These are phyloP conservation scores for Tigriopus japonicus DNA, from an alignment of 1,140 invertebrate genomes.

Conservation along the genomic window DNA sequence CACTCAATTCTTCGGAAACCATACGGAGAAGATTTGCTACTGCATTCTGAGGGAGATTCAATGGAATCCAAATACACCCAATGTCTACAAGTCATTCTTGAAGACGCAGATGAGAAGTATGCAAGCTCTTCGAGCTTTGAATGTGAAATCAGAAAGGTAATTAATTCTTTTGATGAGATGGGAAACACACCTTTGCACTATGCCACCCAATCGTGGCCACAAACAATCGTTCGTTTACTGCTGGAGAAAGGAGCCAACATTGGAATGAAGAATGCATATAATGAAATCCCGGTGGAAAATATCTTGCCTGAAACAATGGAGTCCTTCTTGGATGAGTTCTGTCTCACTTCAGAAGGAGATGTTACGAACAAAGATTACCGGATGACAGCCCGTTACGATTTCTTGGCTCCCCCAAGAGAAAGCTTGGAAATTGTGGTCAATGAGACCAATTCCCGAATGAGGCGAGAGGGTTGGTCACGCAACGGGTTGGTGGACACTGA, in stretches of 20 bases:
- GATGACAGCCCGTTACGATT: conserved; percentile 5
- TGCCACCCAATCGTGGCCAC: conserved; percentile 31
- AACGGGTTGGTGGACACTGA: not conserved
- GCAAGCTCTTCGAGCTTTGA: not conserved
- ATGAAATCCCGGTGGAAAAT: conserved; percentile 42
- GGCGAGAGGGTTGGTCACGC: no score
- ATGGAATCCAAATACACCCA: not conserved
- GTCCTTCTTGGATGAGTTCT: conserved; percentile 44
- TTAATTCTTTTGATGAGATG: conserved; percentile 45
- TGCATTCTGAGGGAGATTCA: not conserved
- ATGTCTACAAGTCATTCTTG: no score
- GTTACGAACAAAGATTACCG: conserved; percentile 3
- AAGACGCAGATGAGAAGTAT: not conserved
- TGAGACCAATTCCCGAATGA: no score
- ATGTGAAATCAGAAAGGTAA: conserved; percentile 28
- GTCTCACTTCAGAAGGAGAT: not conserved
- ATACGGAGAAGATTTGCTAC: not conserved
- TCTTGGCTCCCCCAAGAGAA: not conserved
- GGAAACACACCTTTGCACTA: conserved; percentile 61
- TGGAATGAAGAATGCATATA: conserved; percentile 40
- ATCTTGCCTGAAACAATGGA: conserved; percentile 41
- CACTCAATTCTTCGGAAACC: not conserved
- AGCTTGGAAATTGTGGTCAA: no score
- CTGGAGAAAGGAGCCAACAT: conserved; percentile 40
- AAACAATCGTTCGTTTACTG: not conserved